Base-by-base conservation (phyloP, 2,113 vertebrate species). In the Oxyura jamaicensis region DNA sequence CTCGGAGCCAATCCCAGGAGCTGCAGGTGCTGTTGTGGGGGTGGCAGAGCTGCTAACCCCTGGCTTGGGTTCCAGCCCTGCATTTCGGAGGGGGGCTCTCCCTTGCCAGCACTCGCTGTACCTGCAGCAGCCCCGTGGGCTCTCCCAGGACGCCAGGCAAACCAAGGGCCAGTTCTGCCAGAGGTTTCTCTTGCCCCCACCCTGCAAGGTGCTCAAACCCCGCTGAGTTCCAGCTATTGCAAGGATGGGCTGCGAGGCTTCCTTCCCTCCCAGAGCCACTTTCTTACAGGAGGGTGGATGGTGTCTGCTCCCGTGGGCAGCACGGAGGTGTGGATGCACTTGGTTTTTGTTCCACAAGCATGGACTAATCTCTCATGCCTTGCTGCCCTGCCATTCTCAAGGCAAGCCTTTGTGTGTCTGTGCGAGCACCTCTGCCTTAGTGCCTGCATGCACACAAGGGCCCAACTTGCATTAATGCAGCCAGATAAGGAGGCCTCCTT, bases 401-500 rank as follows among this genome's bases (percentile, higher is more conserved):
- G n/a, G 4, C 23, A 69, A 69, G 56, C 60, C 28, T 90, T 14
- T 69, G 48, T 41, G 52, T 84, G 35, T 41, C 44, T 84, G 46
- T 2, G 5, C 1, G 3, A 90, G 39, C 10, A 36, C 74, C 74
- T 84, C 55, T 78, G 42, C 36, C 16, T 89, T 86, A 81, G 39
- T 78, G 94, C 56, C 59, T 91, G 60, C 60, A 15, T 3, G n/a
- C 76, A 66, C 71, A 85, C 67, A 66, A 87, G 71, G 69, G 71
- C 84, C 83, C 95, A 91, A 73, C 93, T 87, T 75, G 69, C 44
- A 82, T 94, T 96, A 96, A 93, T 89, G 62, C 66, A 92, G 90
- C 72, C 83, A 96, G 92, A 96, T 96, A 95, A 95, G 74, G 50
- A 92, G 91, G 41, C 48, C 15, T 96, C 93, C 86, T 82, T 89